Evolutionary conservation across 92 coral and sea anemone genomes (phyloP), one percentile per base, ranked within the genome.

Genomic region (Phymanthus crucifer): DNA sequence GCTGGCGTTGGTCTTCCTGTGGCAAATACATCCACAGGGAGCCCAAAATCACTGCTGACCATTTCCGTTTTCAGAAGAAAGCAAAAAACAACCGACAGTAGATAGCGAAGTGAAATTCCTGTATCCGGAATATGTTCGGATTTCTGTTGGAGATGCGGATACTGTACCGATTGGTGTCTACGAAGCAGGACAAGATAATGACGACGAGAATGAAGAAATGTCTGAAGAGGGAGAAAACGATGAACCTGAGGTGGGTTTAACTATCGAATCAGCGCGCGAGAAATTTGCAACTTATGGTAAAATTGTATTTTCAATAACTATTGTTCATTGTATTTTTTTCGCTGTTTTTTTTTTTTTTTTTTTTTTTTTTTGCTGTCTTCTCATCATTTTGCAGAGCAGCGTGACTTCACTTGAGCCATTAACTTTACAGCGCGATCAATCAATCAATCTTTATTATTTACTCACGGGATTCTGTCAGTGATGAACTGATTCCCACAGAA

Each of bases 81-180:
- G 61, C 50, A 87, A 87, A 37, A 73, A 80, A 17, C 80, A 91
- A 9, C 97, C 98, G 0, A 81, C 89, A 26, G 99, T 83, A 54
- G 89, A 84, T 24, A 93, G 90, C 82, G 80, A 88, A 46, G 90
- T 95, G n/a, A 88, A 75, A 86, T 71, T 95, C 57, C 80, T 73
- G 13, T 78, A 89, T 88, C 94, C 98, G 32, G 93, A 87, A 11
- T 87, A 91, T 71, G 92, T 95, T 21, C 94, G 99, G 68, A 73
- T 95, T 48, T 47, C 87, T 21, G 76, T 88, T 66, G 88, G 93
- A 71, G 87, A 84, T 66, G 79, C 76, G 35, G 34, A 24, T 37
- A 38, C 26, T 45, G n/a, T 72, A 48, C 66, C 78, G 29, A 9
- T 43, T 43, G 46, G 56, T 7, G 9, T 67, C 17, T 74, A 37